Conservation (phyloP, 1,140 invertebrate genomes). For the Bilobella aurantiaca region DNA sequence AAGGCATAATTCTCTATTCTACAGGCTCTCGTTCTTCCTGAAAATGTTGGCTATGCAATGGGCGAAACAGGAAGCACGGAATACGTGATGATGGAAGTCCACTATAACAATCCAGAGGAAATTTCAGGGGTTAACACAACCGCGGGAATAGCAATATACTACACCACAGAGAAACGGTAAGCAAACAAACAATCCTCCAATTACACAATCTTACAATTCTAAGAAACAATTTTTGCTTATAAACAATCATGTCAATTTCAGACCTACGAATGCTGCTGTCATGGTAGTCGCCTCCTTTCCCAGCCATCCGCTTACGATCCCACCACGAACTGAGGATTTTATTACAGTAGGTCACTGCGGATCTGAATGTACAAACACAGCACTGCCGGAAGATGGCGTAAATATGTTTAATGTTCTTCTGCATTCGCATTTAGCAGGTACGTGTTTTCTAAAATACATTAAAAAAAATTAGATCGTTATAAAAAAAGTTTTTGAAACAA, state of each 20-base stretch:
- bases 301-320: neutral
- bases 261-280: neutral
- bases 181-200: too few relatives aligned
- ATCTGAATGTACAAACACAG: neutral
- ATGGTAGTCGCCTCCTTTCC: neutral
- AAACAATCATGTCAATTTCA: too few relatives aligned
- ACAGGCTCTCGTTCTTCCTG: neutral
- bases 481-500: too few relatives aligned
- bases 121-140: neutral
- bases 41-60: slow-evolving; percentile 11
- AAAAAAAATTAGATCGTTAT: too few relatives aligned
- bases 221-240: neutral
- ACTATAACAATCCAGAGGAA: slow-evolving; percentile 9
- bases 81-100: slow-evolving; percentile 11
- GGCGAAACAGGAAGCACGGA: neutral
- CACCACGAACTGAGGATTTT: slow-evolving; percentile 5
- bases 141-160: neutral
- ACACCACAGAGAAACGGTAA: slow-evolving; percentile 1
- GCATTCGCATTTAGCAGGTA: slow-evolving; percentile 9
- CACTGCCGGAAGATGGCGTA: neutral
- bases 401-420: slow-evolving; percentile 1
- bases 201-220: neutral
- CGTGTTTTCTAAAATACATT: neutral
- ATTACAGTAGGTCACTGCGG: slow-evolving; percentile 8
- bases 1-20: slow-evolving; percentile 36